Evolutionary conservation across 2,888 invertebrate genomes (phyloP).

Genomic region (Lutraria lutraria): DNA sequence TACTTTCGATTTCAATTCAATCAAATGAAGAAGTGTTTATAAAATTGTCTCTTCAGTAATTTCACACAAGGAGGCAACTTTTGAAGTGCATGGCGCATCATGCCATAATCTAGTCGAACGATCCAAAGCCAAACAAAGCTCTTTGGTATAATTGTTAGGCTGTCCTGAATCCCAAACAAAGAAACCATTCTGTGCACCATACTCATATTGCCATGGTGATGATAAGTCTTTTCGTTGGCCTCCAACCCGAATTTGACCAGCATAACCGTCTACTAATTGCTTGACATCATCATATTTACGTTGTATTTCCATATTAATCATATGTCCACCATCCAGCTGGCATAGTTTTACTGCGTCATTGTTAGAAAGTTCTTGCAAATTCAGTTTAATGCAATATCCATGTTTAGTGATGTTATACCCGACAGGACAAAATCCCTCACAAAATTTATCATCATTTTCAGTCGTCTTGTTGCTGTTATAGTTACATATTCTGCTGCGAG

Average conservation of each 20-base stretch:
- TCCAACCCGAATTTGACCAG: not conserved
- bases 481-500: too few relatives aligned
- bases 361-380: not conserved
- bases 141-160: not conserved
- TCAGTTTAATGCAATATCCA: constrained; percentile 1
- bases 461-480: too few relatives aligned
- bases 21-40: too few relatives aligned
- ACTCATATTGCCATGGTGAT: constrained; percentile 20
- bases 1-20: too few relatives aligned
- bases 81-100: not conserved
- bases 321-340: not conserved
- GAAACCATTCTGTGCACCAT: constrained; percentile 1
- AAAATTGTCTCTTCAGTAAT: not conserved
- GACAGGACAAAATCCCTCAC: too few relatives aligned
- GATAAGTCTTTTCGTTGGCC: constrained; percentile 1
- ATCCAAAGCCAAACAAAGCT: not conserved
- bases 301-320: not conserved
- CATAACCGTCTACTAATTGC: not conserved
- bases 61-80: not conserved
- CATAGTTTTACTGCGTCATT: not conserved
- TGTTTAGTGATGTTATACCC: too few relatives aligned
- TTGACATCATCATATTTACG: constrained; percentile 1
- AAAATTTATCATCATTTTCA: too few relatives aligned
- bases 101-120: not conserved
- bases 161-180: not conserved